Percentiles rank a stretch among this genome's conserved stretches.
Evolutionary conservation across 2,113 vertebrate genomes (phyloP).

Genomic region (Hippocampus mohnikei): DNA sequence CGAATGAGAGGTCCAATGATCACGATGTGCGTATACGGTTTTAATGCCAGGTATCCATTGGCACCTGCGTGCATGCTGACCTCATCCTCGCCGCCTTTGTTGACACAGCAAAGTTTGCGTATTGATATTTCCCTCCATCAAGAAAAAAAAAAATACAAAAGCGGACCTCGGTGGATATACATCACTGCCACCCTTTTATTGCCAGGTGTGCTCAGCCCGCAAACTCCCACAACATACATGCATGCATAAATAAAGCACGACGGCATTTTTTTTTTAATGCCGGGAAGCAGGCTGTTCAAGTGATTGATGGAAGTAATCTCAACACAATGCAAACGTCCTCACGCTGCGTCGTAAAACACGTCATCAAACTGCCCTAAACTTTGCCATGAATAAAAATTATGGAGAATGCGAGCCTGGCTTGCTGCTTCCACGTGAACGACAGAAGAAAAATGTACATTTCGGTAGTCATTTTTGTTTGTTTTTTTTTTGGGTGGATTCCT

Average conservation of each 20-base stretch:
- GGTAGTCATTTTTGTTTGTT: background rate
- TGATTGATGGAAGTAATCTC: slow-evolving; percentile 12
- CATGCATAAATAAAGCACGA: background rate
- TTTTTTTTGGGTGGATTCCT: background rate
- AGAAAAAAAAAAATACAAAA: slow-evolving; percentile 17
- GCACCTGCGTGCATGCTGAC: no score
- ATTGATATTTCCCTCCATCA: slow-evolving; percentile 29
- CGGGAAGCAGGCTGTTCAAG: background rate
- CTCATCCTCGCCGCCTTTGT: slow-evolving; percentile 17
- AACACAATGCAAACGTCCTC: background rate
- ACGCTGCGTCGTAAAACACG: background rate
- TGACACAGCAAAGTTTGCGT: slow-evolving; percentile 6
- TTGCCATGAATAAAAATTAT: background rate
- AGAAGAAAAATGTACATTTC: background rate
- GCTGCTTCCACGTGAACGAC: background rate
- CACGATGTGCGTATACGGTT: no score
- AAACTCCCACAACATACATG: background rate
- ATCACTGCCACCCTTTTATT: slow-evolving; percentile 10
- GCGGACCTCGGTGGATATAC: slow-evolving; percentile 12
- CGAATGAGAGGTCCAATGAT: no score
- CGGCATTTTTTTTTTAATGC: background rate
- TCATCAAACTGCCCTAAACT: slow-evolving; percentile 2
- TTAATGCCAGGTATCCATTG: no score
- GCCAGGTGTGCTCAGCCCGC: background rate
- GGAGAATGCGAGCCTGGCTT: background rate